phyloP scores from a whole-genome alignment of 64 coral and sea anemone species.

The Anthopleura sola region DNA sequence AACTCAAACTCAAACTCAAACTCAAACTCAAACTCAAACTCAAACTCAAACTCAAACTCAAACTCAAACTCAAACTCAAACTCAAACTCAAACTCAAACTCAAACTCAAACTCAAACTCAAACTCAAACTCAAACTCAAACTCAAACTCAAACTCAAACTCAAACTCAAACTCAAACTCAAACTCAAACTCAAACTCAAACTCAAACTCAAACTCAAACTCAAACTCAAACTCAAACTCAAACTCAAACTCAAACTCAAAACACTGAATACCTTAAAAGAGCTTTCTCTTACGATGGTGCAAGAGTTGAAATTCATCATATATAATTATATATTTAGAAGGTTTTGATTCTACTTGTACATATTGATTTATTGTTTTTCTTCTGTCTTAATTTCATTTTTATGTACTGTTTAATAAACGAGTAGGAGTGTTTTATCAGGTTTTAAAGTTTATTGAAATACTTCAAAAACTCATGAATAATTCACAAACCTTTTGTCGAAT shows the following conservation, averaged over 20 bases:
- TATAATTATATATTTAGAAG: too few species aligned
- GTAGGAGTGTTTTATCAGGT: too few species aligned
- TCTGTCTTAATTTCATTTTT: too few species aligned
- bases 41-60: background rate
- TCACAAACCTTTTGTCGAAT: too few species aligned
- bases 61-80: slow-evolving; percentile 2
- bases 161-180: slow-evolving; percentile 13
- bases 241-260: slow-evolving; percentile 14
- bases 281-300: too few species aligned
- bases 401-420: too few species aligned
- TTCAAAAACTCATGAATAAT: too few species aligned
- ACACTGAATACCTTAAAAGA: too few species aligned
- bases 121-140: slow-evolving; percentile 8
- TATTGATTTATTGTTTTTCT: too few species aligned
- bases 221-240: slow-evolving; percentile 5
- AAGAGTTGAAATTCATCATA: too few species aligned
- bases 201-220: background rate
- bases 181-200: background rate
- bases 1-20: slow-evolving; percentile 15
- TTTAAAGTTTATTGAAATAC: too few species aligned
- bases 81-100: slow-evolving; percentile 8
- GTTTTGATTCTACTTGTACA: too few species aligned
- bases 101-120: slow-evolving; percentile 3
- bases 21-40: slow-evolving; percentile 17
- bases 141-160: background rate